phyloP scores from a whole-genome alignment of 2,888 invertebrate genomes.

The Plagodis dolabraria region DNA sequence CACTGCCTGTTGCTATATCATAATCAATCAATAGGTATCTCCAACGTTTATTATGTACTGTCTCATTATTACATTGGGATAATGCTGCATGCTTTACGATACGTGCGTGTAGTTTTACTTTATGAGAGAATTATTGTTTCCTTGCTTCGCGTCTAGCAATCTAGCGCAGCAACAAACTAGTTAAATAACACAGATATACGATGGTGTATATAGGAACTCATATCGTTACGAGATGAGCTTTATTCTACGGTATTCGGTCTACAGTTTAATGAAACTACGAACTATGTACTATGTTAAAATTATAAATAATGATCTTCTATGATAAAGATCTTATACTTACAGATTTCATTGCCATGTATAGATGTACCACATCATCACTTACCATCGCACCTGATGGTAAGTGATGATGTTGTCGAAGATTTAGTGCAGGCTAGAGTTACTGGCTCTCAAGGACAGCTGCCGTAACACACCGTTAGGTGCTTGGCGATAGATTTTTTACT shows the following conservation, averaged over 20 bases:
- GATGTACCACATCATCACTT: too few relatives aligned
- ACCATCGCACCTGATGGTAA: too few relatives aligned
- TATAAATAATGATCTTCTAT: too few relatives aligned
- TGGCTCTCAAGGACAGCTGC: too few relatives aligned
- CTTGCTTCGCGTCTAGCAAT: constrained; percentile 28
- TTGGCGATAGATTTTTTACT: too few relatives aligned
- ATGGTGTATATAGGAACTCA: constrained; percentile 14
- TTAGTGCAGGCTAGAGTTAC: too few relatives aligned
- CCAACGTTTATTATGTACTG: constrained; percentile 50
- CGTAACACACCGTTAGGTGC: too few relatives aligned
- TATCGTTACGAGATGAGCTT: constrained; percentile 19
- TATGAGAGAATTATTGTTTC: constrained; percentile 56
- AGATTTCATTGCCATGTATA: too few relatives aligned
- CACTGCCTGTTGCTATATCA: background rate
- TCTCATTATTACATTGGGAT: background rate
- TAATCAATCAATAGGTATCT: constrained; percentile 44
- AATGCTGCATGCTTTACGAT: constrained; percentile 63
- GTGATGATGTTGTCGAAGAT: too few relatives aligned
- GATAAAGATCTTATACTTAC: too few relatives aligned
- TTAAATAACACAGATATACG: constrained; percentile 26
- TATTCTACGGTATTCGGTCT: constrained; percentile 1
- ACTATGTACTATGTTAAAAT: too few relatives aligned
- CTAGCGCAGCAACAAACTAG: constrained; percentile 36
- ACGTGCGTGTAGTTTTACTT: constrained; percentile 68
- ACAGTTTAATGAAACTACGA: too few relatives aligned